These are phyloP conservation scores for Oriolus oriolus DNA, from an alignment of 2,113 vertebrate genomes.

Conservation along the genomic window DNA sequence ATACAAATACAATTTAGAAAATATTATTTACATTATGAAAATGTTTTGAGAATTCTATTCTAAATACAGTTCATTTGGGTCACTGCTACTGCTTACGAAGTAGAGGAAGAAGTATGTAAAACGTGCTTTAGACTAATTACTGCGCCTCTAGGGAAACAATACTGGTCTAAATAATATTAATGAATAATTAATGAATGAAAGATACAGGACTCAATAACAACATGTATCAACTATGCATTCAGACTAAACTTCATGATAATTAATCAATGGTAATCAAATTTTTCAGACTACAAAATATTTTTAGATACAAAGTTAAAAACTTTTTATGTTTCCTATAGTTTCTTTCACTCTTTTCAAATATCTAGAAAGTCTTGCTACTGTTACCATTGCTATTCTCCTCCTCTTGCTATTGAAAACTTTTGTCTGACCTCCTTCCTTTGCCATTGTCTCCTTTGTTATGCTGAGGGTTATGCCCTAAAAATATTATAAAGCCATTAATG, in stretches of 20 bases:
- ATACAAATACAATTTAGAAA: neutral
- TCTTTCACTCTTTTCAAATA: neutral
- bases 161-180: neutral
- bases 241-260: neutral
- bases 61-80: neutral
- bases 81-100: neutral
- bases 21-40: neutral
- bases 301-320: neutral
- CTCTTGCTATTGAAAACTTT: neutral
- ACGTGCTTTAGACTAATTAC: neutral
- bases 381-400: neutral
- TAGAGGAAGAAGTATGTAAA: neutral
- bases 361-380: neutral
- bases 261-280: neutral
- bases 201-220: neutral
- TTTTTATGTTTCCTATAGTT: neutral
- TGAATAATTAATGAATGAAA: neutral
- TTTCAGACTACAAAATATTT: neutral
- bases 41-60: neutral
- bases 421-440: neutral
- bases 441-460: neutral
- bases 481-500: neutral
- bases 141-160: neutral
- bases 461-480: neutral
- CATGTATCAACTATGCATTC: neutral